phyloP scores from a whole-genome alignment of 2,888 invertebrate species.

The Eudemis profundana region DNA sequence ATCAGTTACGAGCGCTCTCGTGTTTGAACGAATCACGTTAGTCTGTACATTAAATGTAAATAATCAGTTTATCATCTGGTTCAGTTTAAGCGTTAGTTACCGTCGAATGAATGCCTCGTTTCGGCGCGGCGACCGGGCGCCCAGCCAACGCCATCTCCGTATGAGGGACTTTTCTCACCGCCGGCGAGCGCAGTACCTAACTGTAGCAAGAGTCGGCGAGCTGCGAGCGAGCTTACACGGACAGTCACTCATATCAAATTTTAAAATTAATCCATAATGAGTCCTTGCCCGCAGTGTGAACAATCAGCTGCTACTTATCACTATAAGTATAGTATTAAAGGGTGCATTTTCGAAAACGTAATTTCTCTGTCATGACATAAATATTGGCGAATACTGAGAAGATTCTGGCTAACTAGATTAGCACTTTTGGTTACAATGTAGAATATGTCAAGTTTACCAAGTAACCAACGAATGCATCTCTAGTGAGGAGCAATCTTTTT shows the following conservation, averaged over 20 bases:
- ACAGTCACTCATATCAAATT: too few species aligned
- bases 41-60: constrained; percentile 34
- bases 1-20: constrained; percentile 59
- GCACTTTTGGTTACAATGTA: too few species aligned
- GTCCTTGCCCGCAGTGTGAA: neutral
- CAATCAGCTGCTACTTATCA: neutral
- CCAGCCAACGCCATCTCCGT: neutral
- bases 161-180: neutral
- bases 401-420: too few species aligned
- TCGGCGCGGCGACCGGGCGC: neutral
- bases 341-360: too few species aligned
- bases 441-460: too few species aligned
- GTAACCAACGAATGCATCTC: too few species aligned
- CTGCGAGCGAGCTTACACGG: neutral
- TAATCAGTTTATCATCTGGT: constrained; percentile 34
- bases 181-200: too few species aligned
- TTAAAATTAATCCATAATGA: neutral
- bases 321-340: constrained; percentile 2
- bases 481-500: too few species aligned
- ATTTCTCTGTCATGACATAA: too few species aligned
- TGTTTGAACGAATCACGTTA: constrained; percentile 44
- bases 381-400: too few species aligned
- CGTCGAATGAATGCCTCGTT: constrained; percentile 2
- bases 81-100: constrained; percentile 8
- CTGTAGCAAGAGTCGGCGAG: too few species aligned